Evolutionary conservation across 2,113 vertebrate species (phyloP).

Genomic region (Mola mola): DNA sequence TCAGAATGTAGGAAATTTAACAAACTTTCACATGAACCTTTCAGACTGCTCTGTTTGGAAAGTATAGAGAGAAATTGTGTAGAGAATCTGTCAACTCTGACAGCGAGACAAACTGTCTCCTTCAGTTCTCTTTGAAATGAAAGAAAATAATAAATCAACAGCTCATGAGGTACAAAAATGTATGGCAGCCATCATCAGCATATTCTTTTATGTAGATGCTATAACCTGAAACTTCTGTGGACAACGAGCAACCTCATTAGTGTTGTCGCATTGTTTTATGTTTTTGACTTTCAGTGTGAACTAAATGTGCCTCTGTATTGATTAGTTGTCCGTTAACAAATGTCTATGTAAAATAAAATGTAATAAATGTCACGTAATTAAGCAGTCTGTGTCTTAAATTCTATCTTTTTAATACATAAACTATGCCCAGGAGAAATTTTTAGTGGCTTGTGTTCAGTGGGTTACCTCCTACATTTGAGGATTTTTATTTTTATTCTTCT

Average conservation of each 20-base stretch:
- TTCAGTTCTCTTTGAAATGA: not conserved
- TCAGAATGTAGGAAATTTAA: too few relatives aligned
- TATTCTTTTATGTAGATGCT: conserved; percentile 21
- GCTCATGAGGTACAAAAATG: not conserved
- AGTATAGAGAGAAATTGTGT: too few relatives aligned
- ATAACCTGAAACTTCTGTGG: not conserved
- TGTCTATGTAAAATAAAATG: conserved; percentile 53
- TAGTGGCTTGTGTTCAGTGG: not conserved
- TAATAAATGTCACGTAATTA: conserved; percentile 17
- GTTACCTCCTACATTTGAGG: not conserved
- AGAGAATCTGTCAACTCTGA: too few relatives aligned
- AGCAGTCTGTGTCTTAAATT: not conserved
- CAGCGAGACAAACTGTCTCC: too few relatives aligned
- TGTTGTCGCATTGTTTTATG: conserved; percentile 28
- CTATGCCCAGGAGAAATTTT: not conserved
- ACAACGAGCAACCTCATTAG: conserved; percentile 23
- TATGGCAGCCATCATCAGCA: conserved; percentile 2
- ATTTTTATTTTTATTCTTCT: not conserved
- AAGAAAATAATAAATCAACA: not conserved
- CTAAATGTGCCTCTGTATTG: conserved; percentile 47
- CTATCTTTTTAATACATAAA: not conserved
- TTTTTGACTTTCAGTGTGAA: conserved; percentile 53
- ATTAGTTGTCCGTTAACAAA: conserved; percentile 49
- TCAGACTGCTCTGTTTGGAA: too few relatives aligned
- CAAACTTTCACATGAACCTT: too few relatives aligned